phyloP scores from a whole-genome alignment of 2,888 invertebrate species.

The Copidosoma aretas region DNA sequence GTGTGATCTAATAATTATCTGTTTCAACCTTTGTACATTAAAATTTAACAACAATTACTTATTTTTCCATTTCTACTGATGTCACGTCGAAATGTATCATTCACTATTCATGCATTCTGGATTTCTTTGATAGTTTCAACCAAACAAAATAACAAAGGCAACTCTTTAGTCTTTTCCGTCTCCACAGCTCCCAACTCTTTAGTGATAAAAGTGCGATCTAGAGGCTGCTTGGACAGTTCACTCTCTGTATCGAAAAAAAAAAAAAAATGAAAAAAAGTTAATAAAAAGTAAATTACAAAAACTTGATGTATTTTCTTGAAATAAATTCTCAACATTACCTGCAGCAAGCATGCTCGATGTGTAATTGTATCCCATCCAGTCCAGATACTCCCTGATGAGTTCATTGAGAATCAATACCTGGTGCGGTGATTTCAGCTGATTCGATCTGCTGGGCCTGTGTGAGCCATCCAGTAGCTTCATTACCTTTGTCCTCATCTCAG shows the following conservation, averaged over 20 bases:
- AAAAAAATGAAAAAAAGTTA: slow-evolving; percentile 5
- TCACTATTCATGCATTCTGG: too few species aligned
- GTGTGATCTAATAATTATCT: too few species aligned
- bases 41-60: too few species aligned
- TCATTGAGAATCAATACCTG: slow-evolving; percentile 68
- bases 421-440: slow-evolving; percentile 50
- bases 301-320: not conserved
- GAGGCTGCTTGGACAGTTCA: slow-evolving; percentile 54
- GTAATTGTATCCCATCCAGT: slow-evolving; percentile 76
- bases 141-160: slow-evolving; percentile 66
- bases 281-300: not conserved
- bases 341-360: slow-evolving; percentile 67
- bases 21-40: too few species aligned
- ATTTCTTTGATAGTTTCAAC: slow-evolving; percentile 64
- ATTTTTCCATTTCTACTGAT: too few species aligned
- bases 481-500: slow-evolving; percentile 58
- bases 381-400: slow-evolving; percentile 71
- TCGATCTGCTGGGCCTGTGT: slow-evolving; percentile 45
- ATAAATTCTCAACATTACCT: slow-evolving; percentile 52
- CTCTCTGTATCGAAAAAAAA: slow-evolving; percentile 51
- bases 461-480: slow-evolving; percentile 54
- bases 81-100: too few species aligned
- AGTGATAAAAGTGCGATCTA: slow-evolving; percentile 53
- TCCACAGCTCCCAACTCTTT: slow-evolving; percentile 65
- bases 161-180: slow-evolving; percentile 64